Evolutionary conservation across 2,797 vertebrate species (phyloP), one percentile per base, ranked within the genome.

Genomic region (Nyctalus aviator): DNA sequence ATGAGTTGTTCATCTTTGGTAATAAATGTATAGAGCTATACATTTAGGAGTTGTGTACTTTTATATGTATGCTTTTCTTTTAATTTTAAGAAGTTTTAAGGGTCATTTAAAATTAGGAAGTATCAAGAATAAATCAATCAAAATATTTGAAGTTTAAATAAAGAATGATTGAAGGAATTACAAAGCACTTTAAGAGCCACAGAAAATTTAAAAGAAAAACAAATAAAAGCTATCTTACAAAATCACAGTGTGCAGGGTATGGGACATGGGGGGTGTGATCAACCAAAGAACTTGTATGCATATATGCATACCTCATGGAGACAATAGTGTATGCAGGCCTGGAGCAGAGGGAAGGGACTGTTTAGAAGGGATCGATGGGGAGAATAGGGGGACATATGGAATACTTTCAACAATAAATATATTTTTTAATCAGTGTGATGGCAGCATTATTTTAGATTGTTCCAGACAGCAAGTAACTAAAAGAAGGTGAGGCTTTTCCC

Each of bases 141-240:
- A 73, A 89, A 86, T 87, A 48, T 13, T 37, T 21, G 84, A 66
- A 53, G 8, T 5, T 91, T 85, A 46, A 48, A 87, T 30, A 90
- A 78, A 69, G 8, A 48, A 7, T 66, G 17, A 94, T 8, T 37
- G 11, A 83, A 95, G 18, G 27, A 77, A 75, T 44, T 91, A 2
- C 35, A 87, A 92, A 7, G 46, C 71, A 82, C 17, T 37, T 64
- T 32, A 73, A 93, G 90, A 41, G 9, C 3, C 1, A 0, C 53
- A 55, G 6, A 48, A 57, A 37, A 23, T 27, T n/a, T 32, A 50
- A 91, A 84, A 77, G 35, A 37, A 59, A 77, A 93, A 94, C 92
- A 50, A 66, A 13, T 1, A 10, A 84, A 94, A 88, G 9, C 13
- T 59, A 66, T 41, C 32, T 81, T 88, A 2, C 77, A 83, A 85